Conservation (phyloP, 2,113 vertebrate species). For the human region DNA sequence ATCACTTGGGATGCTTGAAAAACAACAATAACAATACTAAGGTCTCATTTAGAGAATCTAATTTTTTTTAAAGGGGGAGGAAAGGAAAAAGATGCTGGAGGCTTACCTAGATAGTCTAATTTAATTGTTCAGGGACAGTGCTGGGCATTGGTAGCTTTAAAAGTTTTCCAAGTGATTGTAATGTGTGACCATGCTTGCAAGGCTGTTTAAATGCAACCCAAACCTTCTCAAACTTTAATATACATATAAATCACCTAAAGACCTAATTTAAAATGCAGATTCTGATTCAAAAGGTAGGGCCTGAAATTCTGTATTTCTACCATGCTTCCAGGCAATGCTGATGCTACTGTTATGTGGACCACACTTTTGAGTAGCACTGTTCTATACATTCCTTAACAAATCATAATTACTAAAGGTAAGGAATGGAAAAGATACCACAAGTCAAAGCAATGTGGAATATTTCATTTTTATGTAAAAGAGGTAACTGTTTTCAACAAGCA, state of each 20-base stretch:
- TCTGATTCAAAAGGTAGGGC: neutral
- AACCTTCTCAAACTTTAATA: neutral
- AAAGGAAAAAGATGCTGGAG: neutral
- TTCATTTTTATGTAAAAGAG: constrained; percentile 24
- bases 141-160: neutral
- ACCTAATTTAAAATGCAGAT: neutral
- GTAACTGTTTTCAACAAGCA: neutral
- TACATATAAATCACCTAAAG: neutral
- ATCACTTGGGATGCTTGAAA: neutral
- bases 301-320: neutral
- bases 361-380: neutral
- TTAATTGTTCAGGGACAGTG: neutral
- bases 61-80: neutral
- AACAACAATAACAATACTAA: neutral
- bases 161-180: neutral
- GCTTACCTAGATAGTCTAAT: neutral
- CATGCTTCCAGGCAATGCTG: neutral
- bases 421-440: neutral
- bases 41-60: neutral
- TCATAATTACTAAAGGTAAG: neutral
- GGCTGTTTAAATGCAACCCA: neutral
- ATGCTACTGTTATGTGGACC: neutral
- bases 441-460: neutral
- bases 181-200: neutral
- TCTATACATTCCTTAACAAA: neutral